Base-by-base conservation (phyloP, 1,140 invertebrate genomes). In the Calliphora vicina region DNA sequence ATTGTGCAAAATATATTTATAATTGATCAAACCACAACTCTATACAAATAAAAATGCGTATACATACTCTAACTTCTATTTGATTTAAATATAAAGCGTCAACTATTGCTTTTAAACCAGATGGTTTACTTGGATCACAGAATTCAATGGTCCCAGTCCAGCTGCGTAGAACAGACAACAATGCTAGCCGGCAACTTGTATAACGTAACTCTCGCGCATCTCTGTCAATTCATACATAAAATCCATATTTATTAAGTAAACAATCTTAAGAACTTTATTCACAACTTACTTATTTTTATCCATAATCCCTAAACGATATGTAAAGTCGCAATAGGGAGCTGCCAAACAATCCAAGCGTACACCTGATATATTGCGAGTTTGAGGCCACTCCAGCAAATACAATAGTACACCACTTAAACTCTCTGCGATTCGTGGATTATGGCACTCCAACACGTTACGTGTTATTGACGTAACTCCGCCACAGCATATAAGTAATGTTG, bases 241-340 rank as follows among this genome's bases (percentile, higher is more conserved):
- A n/a, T n/a, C n/a, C n/a, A 35, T 35, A 35, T 35, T 35, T 35
- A 35, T 35, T 35, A 2, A 8, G n/a, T n/a, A n/a, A n/a, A n/a
- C n/a, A n/a, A n/a, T n/a, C n/a, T n/a, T n/a, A n/a, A n/a, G n/a
- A n/a, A n/a, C n/a, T n/a, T n/a, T n/a, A n/a, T n/a, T n/a, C 35
- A 35, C 35, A n/a, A 81, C 82, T 67, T 86, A 93, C 92, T 93
- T 92, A 87, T 91, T 92, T 88, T 93, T 87, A 88, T 92, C 91
- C 91, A 92, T 91, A 86, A 93, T 91, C 85, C 92, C 90, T 86
- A 93, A 90, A 89, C 94, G 90, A 93, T 94, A 96, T 87, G 98
- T 96, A 86, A 97, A 95, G 91, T 99, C 97, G 86, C 97, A 98
- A 86, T 98, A 98, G 2, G 97, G 97, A 1, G 97, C 96, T 67